phyloP scores from a whole-genome alignment of 2,113 vertebrate species.

The Semicossyphus pulcher region DNA sequence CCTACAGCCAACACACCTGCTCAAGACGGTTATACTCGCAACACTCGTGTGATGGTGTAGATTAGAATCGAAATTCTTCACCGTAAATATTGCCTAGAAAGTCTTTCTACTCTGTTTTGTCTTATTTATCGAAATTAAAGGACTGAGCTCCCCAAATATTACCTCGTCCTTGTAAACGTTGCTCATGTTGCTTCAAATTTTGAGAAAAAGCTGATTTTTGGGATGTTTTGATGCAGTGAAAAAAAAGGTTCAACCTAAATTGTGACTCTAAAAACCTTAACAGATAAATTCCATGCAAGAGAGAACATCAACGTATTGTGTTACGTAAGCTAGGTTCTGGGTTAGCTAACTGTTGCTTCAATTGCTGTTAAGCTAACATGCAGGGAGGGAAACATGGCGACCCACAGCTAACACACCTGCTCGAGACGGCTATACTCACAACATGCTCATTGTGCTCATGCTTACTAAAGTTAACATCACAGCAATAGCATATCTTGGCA shows the following conservation, averaged over 20 bases:
- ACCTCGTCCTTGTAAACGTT: too few species aligned
- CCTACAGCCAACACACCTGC: neutral
- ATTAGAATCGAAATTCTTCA: neutral
- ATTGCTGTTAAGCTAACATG: neutral
- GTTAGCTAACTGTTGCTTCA: neutral
- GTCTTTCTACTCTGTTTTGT: too few species aligned
- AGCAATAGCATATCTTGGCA: neutral
- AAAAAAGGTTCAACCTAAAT: neutral
- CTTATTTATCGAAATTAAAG: too few species aligned
- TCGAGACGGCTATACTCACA: neutral
- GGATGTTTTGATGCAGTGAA: constrained; percentile 13
- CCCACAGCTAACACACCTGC: neutral
- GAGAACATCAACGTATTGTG: neutral
- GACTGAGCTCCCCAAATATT: too few species aligned
- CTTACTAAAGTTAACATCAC: neutral
- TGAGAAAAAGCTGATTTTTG: neutral
- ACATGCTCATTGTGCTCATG: too few species aligned
- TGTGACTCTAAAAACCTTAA: neutral
- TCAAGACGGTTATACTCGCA: neutral
- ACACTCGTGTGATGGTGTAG: too few species aligned
- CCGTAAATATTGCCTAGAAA: neutral
- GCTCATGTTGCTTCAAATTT: constrained; percentile 2
- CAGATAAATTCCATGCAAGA: too few species aligned
- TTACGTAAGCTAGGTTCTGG: neutral
- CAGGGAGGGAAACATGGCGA: neutral